phyloP scores from a whole-genome alignment of 2,888 invertebrate species.

The Emmelina monodactyla region DNA sequence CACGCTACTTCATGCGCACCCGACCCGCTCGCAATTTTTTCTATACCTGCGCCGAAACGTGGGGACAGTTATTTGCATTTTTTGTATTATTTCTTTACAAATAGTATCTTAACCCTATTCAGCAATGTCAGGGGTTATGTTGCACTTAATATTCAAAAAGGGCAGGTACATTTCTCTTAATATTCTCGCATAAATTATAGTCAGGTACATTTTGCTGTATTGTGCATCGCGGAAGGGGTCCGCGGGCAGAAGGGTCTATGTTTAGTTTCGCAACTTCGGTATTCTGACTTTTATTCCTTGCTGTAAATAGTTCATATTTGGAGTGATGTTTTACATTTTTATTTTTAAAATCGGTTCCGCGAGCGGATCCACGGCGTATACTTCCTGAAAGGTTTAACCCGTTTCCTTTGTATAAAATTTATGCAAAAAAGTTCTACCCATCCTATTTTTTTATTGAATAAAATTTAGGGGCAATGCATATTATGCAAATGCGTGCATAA shows the following conservation, averaged over 20 bases:
- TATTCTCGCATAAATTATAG: constrained; percentile 68
- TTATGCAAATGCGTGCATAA: constrained; percentile 68
- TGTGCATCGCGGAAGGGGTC: constrained; percentile 43
- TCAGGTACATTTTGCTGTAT: constrained; percentile 65
- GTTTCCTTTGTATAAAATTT: constrained; percentile 66
- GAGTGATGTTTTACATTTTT: not conserved
- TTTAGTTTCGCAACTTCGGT: constrained; percentile 18
- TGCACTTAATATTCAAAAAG: constrained; percentile 67
- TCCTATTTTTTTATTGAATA: constrained; percentile 68
- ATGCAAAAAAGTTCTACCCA: constrained; percentile 68
- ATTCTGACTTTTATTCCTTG: constrained; percentile 26
- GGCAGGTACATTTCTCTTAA: constrained; percentile 68
- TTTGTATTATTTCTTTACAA: constrained; percentile 58
- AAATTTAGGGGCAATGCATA: constrained; percentile 65
- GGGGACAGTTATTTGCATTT: constrained; percentile 68
- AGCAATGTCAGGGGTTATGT: constrained; percentile 67
- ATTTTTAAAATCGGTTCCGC: not conserved
- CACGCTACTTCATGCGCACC: constrained; percentile 32
- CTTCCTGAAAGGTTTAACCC: constrained; percentile 64
- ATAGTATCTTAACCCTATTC: constrained; percentile 65
- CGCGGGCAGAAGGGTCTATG: constrained; percentile 28
- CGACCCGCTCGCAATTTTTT: constrained; percentile 45
- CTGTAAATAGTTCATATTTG: constrained; percentile 25
- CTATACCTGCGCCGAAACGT: constrained; percentile 46
- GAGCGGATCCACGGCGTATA: constrained; percentile 51